Evolutionary conservation across 2,888 invertebrate species (phyloP).

Genomic region (Molanna angustata): DNA sequence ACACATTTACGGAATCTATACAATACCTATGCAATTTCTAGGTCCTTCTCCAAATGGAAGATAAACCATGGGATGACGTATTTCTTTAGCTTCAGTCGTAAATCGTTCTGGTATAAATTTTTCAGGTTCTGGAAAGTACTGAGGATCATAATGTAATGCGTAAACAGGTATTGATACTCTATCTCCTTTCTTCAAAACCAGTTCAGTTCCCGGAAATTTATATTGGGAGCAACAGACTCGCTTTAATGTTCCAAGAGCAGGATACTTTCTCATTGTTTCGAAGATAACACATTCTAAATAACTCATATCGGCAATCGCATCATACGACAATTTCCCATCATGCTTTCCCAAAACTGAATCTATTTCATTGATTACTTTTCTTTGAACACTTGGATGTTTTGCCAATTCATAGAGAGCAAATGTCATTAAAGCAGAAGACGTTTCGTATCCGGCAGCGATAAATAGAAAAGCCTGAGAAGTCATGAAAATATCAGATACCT

Average conservation of each 20-base stretch:
- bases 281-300: conserved; percentile 44
- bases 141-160: conserved; percentile 45
- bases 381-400: conserved; percentile 42
- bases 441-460: conserved; percentile 48
- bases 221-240: conserved; percentile 42
- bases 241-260: conserved; percentile 43
- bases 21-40: conserved; percentile 46
- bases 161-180: conserved; percentile 39
- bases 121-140: conserved; percentile 45
- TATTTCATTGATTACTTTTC: conserved; percentile 39
- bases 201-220: conserved; percentile 41
- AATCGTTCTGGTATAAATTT: conserved; percentile 52
- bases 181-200: conserved; percentile 38
- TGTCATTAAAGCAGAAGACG: conserved; percentile 44
- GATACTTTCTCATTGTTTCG: conserved; percentile 49
- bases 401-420: conserved; percentile 44
- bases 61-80: conserved; percentile 40
- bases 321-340: conserved; percentile 42
- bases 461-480: conserved; percentile 47
- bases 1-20: not conserved
- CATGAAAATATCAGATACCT: conserved; percentile 40
- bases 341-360: conserved; percentile 38
- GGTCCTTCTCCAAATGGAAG: conserved; percentile 50
- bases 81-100: conserved; percentile 38
- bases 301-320: conserved; percentile 41